phyloP scores from a whole-genome alignment of 2,113 vertebrate genomes.

The Onychostoma macrolepis region DNA sequence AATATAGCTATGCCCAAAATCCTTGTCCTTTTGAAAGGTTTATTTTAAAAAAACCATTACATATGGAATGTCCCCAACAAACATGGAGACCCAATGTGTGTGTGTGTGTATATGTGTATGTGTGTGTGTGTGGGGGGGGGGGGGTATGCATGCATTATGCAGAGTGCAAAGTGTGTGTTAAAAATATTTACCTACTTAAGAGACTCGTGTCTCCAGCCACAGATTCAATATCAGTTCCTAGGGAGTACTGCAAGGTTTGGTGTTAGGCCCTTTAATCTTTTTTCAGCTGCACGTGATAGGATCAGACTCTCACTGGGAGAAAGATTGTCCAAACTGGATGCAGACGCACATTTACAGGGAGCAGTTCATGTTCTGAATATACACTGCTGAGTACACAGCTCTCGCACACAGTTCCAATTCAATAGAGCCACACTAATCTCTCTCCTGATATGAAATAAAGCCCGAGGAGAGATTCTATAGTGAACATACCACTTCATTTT shows the following conservation, averaged over 20 bases:
- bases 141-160: neutral
- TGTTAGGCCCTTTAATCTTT: conserved; percentile 6
- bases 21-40: no score
- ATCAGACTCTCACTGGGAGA: conserved; percentile 28
- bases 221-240: neutral
- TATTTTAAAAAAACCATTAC: no score
- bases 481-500: neutral
- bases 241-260: neutral
- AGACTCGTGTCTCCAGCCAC: conserved; percentile 1
- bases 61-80: no score
- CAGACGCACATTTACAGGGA: neutral
- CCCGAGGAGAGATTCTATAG: neutral
- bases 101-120: no score
- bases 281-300: conserved; percentile 22
- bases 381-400: neutral
- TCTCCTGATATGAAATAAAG: neutral
- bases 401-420: neutral
- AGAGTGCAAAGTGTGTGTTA: neutral
- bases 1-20: no score
- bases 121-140: no score
- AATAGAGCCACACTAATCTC: conserved; percentile 15
- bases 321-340: conserved; percentile 24
- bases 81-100: neutral
- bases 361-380: neutral
- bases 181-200: neutral